Percentiles rank a stretch among this genome's conserved stretches.
phyloP scores from a whole-genome alignment of 2,797 vertebrate species.

The Sebastes hopkinsi region DNA sequence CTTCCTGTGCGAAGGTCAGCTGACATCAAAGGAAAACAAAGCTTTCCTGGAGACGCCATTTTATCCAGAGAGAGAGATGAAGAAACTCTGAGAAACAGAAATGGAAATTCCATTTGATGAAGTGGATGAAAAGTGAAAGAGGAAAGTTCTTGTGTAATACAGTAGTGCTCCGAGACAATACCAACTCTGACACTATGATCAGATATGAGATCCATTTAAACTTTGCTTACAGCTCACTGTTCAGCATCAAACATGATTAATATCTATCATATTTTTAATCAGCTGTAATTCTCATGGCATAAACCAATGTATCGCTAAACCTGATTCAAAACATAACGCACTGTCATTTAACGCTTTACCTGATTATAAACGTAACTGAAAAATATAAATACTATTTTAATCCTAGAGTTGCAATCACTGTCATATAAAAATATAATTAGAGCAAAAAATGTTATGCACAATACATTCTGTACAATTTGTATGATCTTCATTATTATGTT shows the following conservation, averaged over 20 bases:
- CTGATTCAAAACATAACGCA: too few species aligned
- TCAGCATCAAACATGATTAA: background rate
- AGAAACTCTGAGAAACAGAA: background rate
- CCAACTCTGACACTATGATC: background rate
- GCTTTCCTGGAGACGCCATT: constrained; percentile 52
- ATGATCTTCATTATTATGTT: too few species aligned
- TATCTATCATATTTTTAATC: too few species aligned
- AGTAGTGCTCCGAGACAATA: background rate
- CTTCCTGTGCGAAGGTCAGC: constrained; percentile 54
- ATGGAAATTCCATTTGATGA: background rate
- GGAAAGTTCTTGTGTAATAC: background rate
- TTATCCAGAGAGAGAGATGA: background rate
- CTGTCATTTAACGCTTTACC: too few species aligned
- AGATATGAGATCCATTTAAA: background rate
- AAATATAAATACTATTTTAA: too few species aligned
- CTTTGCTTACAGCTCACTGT: background rate
- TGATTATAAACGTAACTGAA: too few species aligned
- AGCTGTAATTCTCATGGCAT: too few species aligned
- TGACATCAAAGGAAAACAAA: constrained; percentile 24
- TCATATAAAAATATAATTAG: too few species aligned
- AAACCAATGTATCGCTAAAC: too few species aligned
- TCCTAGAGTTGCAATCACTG: too few species aligned
- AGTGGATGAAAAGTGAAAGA: background rate
- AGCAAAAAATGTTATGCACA: too few species aligned
- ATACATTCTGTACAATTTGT: too few species aligned